These are phyloP conservation scores for Cheirogaleus medius DNA, from an alignment of 2,113 vertebrate genomes.

Conservation along the genomic window DNA sequence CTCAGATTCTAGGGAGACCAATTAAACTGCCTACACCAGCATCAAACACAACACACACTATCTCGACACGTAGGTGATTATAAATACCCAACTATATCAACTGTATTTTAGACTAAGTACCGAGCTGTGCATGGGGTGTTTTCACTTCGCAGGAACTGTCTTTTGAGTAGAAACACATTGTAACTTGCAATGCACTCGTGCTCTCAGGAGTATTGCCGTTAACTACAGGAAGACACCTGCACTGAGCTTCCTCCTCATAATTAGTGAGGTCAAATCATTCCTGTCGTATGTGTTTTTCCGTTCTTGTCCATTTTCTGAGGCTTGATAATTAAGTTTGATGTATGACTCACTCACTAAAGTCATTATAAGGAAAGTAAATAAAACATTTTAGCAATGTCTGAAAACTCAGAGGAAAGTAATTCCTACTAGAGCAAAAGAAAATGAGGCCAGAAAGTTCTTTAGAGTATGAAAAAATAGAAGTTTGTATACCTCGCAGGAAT, in stretches of 20 bases:
- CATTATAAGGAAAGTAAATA: conserved; percentile 80
- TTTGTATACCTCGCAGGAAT: conserved; percentile 59
- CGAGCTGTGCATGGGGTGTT: conserved; percentile 35
- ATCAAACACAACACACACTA: conserved; percentile 67
- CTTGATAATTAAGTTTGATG: conserved; percentile 75
- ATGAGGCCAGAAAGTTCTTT: conserved; percentile 39
- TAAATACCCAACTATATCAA: conserved; percentile 53
- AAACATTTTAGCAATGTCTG: conserved; percentile 67
- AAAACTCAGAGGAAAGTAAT: conserved; percentile 70
- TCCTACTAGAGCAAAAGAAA: conserved; percentile 33
- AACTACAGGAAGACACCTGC: conserved; percentile 83
- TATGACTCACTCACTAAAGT: conserved; percentile 74
- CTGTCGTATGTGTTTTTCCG: conserved; percentile 57
- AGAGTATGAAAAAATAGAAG: conserved; percentile 45
- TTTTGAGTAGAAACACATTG: conserved; percentile 82
- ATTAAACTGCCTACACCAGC: conserved; percentile 64
- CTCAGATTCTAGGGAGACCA: conserved; percentile 61
- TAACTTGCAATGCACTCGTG: background rate
- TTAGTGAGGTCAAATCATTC: conserved; percentile 78
- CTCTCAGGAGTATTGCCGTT: conserved; percentile 75
- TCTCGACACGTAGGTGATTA: conserved; percentile 64
- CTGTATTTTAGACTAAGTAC: conserved; percentile 54
- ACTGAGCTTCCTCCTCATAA: conserved; percentile 69
- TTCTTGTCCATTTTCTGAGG: conserved; percentile 68
- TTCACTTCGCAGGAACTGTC: conserved; percentile 73